phyloP scores from a whole-genome alignment of 1,140 invertebrate genomes.

The Carposina sasakii region DNA sequence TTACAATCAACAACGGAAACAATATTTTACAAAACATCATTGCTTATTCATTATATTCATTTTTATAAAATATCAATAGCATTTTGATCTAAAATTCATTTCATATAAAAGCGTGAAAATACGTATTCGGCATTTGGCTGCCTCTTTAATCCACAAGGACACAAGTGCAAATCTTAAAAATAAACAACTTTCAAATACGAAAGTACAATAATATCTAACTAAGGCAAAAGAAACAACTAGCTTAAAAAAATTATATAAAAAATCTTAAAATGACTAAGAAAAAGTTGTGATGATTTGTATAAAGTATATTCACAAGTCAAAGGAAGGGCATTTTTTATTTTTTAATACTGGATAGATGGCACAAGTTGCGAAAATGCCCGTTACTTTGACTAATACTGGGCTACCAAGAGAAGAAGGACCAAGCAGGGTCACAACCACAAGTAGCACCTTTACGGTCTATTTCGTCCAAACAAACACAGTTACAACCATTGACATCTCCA shows the following conservation, averaged over 20 bases:
- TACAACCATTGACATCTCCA: too few relatives aligned
- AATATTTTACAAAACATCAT: slow-evolving; percentile 65
- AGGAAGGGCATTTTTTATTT: slow-evolving; percentile 56
- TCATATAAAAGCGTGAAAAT: slow-evolving; percentile 58
- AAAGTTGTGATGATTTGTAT: slow-evolving; percentile 69
- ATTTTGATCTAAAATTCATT: slow-evolving; percentile 47
- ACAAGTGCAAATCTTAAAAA: slow-evolving; percentile 67
- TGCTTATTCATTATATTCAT: slow-evolving; percentile 45
- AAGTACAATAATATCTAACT: slow-evolving; percentile 66
- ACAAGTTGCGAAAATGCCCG: slow-evolving; percentile 62
- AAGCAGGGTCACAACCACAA: slow-evolving; percentile 62
- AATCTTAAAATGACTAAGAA: slow-evolving; percentile 70
- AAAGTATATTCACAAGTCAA: slow-evolving; percentile 62
- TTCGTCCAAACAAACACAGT: too few relatives aligned
- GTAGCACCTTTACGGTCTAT: slow-evolving; percentile 55
- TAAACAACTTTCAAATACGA: slow-evolving; percentile 68
- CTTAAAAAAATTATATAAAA: slow-evolving; percentile 62
- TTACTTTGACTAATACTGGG: slow-evolving; percentile 70
- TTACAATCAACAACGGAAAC: slow-evolving; percentile 67
- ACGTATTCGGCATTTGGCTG: slow-evolving; percentile 56
- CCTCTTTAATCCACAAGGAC: slow-evolving; percentile 69
- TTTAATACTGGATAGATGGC: slow-evolving; percentile 70
- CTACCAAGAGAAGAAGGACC: slow-evolving; percentile 66
- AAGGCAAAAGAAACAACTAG: slow-evolving; percentile 69
- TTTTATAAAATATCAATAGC: slow-evolving; percentile 57